Evolutionary conservation across 2,888 invertebrate species (phyloP).

Genomic region (Brachynemurus nebulosus): DNA sequence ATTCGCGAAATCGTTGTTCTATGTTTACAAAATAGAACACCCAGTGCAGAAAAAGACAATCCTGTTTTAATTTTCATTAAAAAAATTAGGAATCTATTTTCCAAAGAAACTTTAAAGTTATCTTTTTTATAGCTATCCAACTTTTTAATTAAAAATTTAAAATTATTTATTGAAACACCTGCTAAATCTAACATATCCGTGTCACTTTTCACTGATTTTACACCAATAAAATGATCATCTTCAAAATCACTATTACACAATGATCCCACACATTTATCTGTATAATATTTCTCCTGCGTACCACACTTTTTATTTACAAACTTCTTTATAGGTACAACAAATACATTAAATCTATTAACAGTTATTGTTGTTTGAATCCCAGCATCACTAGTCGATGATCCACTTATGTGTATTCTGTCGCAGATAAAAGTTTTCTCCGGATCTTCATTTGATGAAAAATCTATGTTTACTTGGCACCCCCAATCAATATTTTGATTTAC

Average conservation of each 20-base stretch:
- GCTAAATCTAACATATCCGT: constrained; percentile 11
- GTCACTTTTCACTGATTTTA: constrained; percentile 11
- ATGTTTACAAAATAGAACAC: constrained; percentile 7
- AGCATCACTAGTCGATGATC: constrained; percentile 9
- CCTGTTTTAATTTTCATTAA: constrained; percentile 6
- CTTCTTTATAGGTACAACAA: not conserved
- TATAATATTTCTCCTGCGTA: not conserved
- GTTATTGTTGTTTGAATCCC: constrained; percentile 11
- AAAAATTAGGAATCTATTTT: constrained; percentile 8
- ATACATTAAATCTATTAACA: not conserved
- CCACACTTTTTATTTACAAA: constrained; percentile 5
- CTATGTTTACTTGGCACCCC: constrained; percentile 11
- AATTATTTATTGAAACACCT: constrained; percentile 12
- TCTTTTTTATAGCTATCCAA: constrained; percentile 3
- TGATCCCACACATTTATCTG: too few species aligned
- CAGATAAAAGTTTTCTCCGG: constrained; percentile 11
- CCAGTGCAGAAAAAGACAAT: constrained; percentile 4
- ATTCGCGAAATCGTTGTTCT: constrained; percentile 8
- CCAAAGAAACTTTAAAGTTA: constrained; percentile 6
- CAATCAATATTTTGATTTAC: constrained; percentile 6
- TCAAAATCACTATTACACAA: constrained; percentile 4
- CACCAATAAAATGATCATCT: constrained; percentile 9
- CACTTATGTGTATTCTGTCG: constrained; percentile 7
- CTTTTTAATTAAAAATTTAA: constrained; percentile 14
- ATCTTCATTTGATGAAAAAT: not conserved